A percentile compares a stretch with the other conserved stretches of the same genome.
Evolutionary conservation across 1,140 invertebrate species (phyloP).

Genomic region (Elymnias hypermnestra): DNA sequence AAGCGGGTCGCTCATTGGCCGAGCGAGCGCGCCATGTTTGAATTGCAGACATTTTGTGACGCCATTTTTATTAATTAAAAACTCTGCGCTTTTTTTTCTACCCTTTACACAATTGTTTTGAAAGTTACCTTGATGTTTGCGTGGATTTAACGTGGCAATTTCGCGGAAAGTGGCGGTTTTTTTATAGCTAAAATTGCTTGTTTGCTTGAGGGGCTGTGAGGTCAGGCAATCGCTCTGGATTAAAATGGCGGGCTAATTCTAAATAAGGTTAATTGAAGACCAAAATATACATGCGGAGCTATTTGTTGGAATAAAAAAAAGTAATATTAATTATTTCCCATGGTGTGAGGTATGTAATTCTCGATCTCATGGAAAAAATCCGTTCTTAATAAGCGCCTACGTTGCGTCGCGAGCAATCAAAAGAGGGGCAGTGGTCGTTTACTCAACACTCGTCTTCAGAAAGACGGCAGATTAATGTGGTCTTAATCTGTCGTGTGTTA

Average conservation of each 20-base stretch:
- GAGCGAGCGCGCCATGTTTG: constrained; percentile 44
- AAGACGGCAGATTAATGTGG: too few species aligned
- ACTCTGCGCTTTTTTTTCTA: constrained; percentile 36
- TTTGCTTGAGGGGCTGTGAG: constrained; percentile 10
- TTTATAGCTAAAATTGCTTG: constrained; percentile 15
- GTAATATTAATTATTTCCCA: too few species aligned
- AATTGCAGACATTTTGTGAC: constrained; percentile 52
- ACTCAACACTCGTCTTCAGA: too few species aligned
- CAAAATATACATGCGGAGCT: not conserved
- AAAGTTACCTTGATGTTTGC: constrained; percentile 50
- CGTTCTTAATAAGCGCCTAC: too few species aligned
- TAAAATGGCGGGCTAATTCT: constrained; percentile 7
- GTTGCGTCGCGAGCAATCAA: too few species aligned
- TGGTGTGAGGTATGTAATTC: too few species aligned
- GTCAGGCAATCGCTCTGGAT: constrained; percentile 4
- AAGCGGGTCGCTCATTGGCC: constrained; percentile 47
- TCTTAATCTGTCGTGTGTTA: too few species aligned
- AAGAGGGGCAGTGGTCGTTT: too few species aligned
- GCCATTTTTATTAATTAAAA: constrained; percentile 72
- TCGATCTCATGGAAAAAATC: too few species aligned
- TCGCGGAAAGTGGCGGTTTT: constrained; percentile 10
- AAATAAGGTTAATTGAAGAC: constrained; percentile 16
- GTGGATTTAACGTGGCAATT: constrained; percentile 34
- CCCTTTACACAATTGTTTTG: constrained; percentile 39
- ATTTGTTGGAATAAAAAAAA: too few species aligned